Evolutionary conservation across 2,113 vertebrate genomes (phyloP).

Genomic region (Genyomyrus donnyi): DNA sequence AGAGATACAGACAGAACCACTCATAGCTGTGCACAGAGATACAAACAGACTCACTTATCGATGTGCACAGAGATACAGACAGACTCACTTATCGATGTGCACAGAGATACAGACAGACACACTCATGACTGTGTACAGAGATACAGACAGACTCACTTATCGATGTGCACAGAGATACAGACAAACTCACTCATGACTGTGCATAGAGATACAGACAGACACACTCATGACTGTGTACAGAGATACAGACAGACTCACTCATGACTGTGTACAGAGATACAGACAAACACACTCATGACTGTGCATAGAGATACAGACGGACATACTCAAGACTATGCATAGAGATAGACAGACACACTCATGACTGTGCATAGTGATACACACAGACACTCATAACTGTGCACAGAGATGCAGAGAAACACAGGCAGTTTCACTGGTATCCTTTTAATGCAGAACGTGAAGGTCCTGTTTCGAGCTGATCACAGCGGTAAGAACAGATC

Average conservation of each 20-base stretch:
- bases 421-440: background rate
- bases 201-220: background rate
- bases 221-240: background rate
- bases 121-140: background rate
- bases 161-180: background rate
- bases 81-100: background rate
- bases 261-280: constrained; percentile 22
- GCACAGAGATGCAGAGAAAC: background rate
- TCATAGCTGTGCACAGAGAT: constrained; percentile 20
- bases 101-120: background rate
- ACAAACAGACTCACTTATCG: background rate
- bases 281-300: background rate
- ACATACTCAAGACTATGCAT: constrained; percentile 29
- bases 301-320: background rate
- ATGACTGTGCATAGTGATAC: background rate
- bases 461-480: background rate
- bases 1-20: constrained; percentile 28
- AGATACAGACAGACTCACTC: background rate
- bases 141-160: background rate
- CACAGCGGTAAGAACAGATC: background rate
- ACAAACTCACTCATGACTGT: constrained; percentile 19
- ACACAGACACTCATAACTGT: background rate
- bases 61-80: background rate
- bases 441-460: background rate
- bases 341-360: background rate